Evolutionary conservation across 2,888 invertebrate genomes (phyloP).

Genomic region (Andrena chrysosceles): DNA sequence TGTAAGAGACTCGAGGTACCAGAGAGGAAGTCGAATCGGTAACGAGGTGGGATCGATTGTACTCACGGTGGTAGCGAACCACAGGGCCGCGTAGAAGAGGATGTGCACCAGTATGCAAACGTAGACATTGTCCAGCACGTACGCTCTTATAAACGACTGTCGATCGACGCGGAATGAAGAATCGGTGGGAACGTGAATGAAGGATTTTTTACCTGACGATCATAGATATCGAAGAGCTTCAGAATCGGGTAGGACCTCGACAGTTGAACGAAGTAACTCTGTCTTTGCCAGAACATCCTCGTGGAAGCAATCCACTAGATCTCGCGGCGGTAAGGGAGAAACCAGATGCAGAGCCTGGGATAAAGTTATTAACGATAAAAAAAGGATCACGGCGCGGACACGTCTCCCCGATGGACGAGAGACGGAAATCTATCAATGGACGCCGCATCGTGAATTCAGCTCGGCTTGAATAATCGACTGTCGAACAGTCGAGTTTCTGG

Average conservation of each 20-base stretch:
- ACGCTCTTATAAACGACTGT: constrained; percentile 80
- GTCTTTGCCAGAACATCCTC: constrained; percentile 70
- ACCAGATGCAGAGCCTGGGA: not conserved
- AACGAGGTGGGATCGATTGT: not conserved
- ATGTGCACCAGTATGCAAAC: constrained; percentile 78
- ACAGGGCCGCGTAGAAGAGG: constrained; percentile 78
- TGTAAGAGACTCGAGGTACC: not conserved
- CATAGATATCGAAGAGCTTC: constrained; percentile 77
- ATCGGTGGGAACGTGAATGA: not conserved
- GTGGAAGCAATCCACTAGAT: constrained; percentile 63
- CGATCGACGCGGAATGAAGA: constrained; percentile 6
- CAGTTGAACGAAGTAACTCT: constrained; percentile 70
- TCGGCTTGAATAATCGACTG: constrained; percentile 36
- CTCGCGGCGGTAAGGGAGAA: not conserved
- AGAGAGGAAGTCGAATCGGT: not conserved
- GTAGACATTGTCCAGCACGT: constrained; percentile 79
- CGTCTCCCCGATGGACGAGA: constrained; percentile 21
- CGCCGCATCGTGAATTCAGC: not conserved
- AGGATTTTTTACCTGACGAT: constrained; percentile 75
- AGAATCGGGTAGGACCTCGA: constrained; percentile 74
- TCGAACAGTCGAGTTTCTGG: constrained; percentile 16
- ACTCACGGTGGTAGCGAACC: constrained; percentile 81
- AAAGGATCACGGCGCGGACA: constrained; percentile 14
- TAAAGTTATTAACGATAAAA: not conserved
- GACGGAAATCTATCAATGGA: constrained; percentile 19